These are phyloP conservation scores for Atopsyche davidsoni DNA, from an alignment of 1,140 invertebrate genomes.

Conservation along the genomic window DNA sequence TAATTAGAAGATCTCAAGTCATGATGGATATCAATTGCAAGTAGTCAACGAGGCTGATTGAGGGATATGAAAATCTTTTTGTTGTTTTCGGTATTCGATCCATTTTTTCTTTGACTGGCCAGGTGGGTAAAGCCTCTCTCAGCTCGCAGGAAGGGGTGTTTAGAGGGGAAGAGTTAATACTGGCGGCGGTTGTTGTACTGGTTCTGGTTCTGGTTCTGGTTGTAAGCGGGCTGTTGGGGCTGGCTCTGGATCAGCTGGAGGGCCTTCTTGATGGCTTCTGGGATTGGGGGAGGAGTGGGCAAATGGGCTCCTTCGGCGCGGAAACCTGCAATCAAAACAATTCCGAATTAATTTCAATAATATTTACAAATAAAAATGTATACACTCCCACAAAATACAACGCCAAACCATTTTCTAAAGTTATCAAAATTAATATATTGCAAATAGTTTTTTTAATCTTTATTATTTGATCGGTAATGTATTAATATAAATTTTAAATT, in stretches of 20 bases:
- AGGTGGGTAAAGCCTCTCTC: not conserved
- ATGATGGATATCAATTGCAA: no score
- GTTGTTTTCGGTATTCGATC: not conserved
- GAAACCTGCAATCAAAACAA: constrained; percentile 42
- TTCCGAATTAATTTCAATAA: not conserved
- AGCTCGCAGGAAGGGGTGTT: not conserved
- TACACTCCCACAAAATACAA: no score
- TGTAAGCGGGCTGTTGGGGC: constrained; percentile 37
- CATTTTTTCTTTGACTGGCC: not conserved
- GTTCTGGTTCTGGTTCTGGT: constrained; percentile 28
- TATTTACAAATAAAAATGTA: not conserved
- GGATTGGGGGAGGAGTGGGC: constrained; percentile 62
- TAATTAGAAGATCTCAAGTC: no score
- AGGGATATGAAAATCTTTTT: not conserved
- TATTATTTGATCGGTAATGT: not conserved
- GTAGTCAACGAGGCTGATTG: no score
- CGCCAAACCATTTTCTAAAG: no score
- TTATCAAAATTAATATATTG: not conserved
- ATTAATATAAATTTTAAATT: not conserved
- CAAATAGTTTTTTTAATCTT: not conserved
- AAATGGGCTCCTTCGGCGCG: constrained; percentile 55
- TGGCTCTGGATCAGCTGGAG: constrained; percentile 50
- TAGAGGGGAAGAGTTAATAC: constrained; percentile 15
- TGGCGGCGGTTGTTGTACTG: constrained; percentile 22
- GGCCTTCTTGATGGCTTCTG: constrained; percentile 56